phyloP scores from a whole-genome alignment of 92 coral and sea anemone genomes.

The Phenganax marumi region DNA sequence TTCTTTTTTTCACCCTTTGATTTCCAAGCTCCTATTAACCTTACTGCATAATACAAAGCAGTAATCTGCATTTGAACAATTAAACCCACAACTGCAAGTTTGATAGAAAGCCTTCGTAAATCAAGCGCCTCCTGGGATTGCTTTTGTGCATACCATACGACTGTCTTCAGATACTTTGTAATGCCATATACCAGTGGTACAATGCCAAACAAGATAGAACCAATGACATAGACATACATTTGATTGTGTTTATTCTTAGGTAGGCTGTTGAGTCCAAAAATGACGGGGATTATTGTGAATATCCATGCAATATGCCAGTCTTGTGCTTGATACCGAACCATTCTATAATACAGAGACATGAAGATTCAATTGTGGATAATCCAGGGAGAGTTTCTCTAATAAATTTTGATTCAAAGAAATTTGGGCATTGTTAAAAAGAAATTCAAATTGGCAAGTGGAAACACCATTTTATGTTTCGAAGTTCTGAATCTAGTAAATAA shows the following conservation, averaged over 20 bases:
- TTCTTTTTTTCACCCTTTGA: constrained; percentile 81
- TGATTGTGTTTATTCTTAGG: constrained; percentile 72
- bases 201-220: constrained; percentile 71
- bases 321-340: constrained; percentile 52
- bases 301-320: constrained; percentile 83
- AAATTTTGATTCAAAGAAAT: neutral
- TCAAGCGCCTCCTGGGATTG: constrained; percentile 41
- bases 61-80: constrained; percentile 81
- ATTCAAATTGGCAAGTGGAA: neutral
- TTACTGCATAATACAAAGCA: constrained; percentile 75
- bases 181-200: constrained; percentile 82
- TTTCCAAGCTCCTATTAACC: constrained; percentile 79
- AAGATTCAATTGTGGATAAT: neutral
- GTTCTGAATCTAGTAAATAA: neutral
- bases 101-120: constrained; percentile 72
- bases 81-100: constrained; percentile 76
- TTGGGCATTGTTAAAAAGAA: neutral
- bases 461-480: neutral
- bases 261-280: constrained; percentile 74
- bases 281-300: constrained; percentile 65
- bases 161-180: constrained; percentile 45
- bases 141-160: constrained; percentile 54
- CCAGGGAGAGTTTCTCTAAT: neutral
- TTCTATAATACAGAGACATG: constrained; percentile 30
- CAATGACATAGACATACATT: constrained; percentile 69